A percentile compares a stretch with the other conserved stretches of the same genome.
phyloP scores from a whole-genome alignment of 2,797 vertebrate species.

The Cyclura pinguis region DNA sequence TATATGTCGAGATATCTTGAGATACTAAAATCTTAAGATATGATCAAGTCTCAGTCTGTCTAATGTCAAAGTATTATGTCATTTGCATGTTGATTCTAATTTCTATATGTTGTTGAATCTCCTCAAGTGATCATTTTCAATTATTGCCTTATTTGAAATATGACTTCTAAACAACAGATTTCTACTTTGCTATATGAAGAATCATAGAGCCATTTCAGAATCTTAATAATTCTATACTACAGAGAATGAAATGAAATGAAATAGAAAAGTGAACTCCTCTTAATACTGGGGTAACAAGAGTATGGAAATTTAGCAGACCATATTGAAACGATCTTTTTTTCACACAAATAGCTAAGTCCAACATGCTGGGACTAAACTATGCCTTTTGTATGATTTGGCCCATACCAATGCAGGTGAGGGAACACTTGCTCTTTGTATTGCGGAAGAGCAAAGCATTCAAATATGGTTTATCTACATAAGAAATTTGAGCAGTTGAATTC shows the following conservation, averaged over 20 bases:
- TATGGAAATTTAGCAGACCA: background rate
- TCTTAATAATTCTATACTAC: background rate
- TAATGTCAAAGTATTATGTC: slow-evolving; percentile 3
- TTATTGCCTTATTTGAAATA: slow-evolving; percentile 22
- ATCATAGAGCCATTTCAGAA: background rate
- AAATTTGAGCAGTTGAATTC: background rate
- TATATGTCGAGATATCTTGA: slow-evolving; percentile 19
- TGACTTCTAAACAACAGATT: slow-evolving; percentile 3
- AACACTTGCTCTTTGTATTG: no score
- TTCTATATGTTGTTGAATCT: slow-evolving; percentile 2
- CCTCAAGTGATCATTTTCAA: slow-evolving; percentile 2
- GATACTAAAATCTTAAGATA: background rate
- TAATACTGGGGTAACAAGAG: slow-evolving; percentile 17
- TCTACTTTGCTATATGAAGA: slow-evolving; percentile 21
- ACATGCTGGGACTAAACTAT: background rate
- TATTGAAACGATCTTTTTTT: background rate
- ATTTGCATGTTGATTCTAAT: slow-evolving; percentile 18
- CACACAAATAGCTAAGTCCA: background rate
- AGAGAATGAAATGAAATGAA: background rate
- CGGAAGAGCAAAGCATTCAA: no score
- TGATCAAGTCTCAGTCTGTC: background rate
- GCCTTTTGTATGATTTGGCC: background rate
- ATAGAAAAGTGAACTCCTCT: slow-evolving; percentile 24
- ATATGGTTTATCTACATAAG: background rate
- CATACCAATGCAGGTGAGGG: background rate